A percentile compares a stretch with the other conserved stretches of the same genome.
Conservation (phyloP, 2,113 vertebrate genomes). For the Struthio camelus region DNA sequence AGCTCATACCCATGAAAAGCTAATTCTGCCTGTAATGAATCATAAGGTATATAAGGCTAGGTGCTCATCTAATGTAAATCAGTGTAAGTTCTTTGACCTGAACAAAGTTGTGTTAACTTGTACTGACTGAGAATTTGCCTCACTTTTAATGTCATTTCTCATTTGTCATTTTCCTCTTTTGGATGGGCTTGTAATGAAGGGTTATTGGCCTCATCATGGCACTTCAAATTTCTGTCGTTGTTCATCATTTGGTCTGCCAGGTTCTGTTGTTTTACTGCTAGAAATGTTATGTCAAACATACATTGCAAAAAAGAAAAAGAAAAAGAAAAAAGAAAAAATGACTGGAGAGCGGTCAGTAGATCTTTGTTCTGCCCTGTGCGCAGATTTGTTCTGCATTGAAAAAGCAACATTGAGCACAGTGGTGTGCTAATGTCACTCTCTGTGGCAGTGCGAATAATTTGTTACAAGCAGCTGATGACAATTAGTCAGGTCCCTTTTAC, state of each 20-base stretch:
- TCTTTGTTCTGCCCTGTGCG: neutral
- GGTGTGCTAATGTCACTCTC: neutral
- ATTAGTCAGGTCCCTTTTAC: neutral
- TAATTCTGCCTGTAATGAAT: neutral
- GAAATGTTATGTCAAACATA: neutral
- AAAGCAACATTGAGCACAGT: neutral
- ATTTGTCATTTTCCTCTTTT: constrained; percentile 1
- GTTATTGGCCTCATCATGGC: neutral
- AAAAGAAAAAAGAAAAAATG: constrained; percentile 1
- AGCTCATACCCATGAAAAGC: neutral
- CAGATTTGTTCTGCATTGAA: neutral
- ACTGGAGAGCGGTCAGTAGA: neutral
- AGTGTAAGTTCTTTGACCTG: neutral
- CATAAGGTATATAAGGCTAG: neutral
- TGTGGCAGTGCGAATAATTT: neutral
- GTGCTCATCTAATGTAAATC: neutral
- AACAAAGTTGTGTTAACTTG: neutral
- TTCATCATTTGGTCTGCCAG: neutral
- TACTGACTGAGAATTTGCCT: neutral
- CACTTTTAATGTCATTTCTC: constrained; percentile 1
- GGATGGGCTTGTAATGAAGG: neutral
- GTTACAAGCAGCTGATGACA: neutral
- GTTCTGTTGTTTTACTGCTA: neutral
- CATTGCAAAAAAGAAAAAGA: neutral
- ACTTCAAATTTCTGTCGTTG: neutral